These are phyloP conservation scores for Meteorus cinctellus DNA, from an alignment of 2,888 invertebrate species.

Conservation along the genomic window DNA sequence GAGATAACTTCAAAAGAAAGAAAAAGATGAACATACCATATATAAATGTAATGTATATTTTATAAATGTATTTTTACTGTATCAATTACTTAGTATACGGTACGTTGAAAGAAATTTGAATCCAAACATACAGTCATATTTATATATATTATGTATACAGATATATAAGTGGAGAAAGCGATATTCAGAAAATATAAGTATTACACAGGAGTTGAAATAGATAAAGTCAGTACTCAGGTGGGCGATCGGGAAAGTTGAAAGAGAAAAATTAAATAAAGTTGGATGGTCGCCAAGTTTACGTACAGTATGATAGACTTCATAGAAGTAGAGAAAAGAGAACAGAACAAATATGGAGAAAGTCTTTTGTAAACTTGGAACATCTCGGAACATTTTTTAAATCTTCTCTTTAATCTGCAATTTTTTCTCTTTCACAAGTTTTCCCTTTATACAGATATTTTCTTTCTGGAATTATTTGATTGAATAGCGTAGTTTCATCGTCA, in stretches of 20 bases:
- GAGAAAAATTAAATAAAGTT: constrained; percentile 60
- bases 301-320: constrained; percentile 26
- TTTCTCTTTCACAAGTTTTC: not conserved
- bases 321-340: constrained; percentile 2
- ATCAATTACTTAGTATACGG: not conserved
- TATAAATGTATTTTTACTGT: not conserved
- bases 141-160: no score
- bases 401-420: constrained; percentile 41
- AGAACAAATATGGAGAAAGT: constrained; percentile 17
- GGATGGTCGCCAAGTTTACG: constrained; percentile 55
- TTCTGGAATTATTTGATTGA: not conserved
- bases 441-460: not conserved
- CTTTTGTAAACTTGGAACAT: constrained; percentile 12
- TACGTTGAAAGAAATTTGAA: not conserved
- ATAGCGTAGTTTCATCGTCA: not conserved
- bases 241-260: constrained; percentile 18
- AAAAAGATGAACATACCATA: not conserved
- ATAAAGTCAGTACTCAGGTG: constrained; percentile 15
- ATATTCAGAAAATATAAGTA: not conserved
- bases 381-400: constrained; percentile 15
- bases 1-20: not conserved
- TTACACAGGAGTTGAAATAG: not conserved
- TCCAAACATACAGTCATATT: not conserved
- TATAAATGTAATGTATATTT: not conserved
- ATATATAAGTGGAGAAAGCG: not conserved